Evolutionary conservation across 2,113 vertebrate genomes (phyloP), one percentile per base, ranked within the genome.

Genomic region (Ammodytes marinus): DNA sequence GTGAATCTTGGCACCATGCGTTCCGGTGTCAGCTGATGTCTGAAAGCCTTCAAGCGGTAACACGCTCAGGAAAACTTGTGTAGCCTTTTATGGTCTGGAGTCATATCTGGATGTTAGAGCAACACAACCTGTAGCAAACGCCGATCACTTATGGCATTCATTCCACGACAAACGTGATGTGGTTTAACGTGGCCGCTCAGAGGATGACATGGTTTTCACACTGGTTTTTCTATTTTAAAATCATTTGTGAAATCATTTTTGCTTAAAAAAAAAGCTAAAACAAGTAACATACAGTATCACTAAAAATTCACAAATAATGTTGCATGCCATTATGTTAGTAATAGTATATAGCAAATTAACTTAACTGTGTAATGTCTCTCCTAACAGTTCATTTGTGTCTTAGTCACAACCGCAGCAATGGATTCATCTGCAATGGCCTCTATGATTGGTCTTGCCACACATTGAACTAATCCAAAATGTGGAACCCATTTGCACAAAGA

Each of bases 141-240:
- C n/a, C 50, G 27, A 63, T 43, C 67, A 83, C 65, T 82, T 59
- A 49, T 59, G 58, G 1, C 1, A 27, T 27, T 27, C 1, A 27
- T 47, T 40, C 59, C 60, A 47, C 4, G 5, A 47, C 52, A 15
- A 86, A 40, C 46, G 53, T 87, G 76, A 79, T 85, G 83, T 75
- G 91, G 77, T 90, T 85, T 85, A 86, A 73, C 83, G 49, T 59
- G 69, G 42, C 88, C 92, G 89, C 88, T 90, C 88, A 85, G 77
- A 80, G 63, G 19, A 65, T 37, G 67, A 57, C 81, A 46, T 63
- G 17, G 2, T 13, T 60, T 74, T 46, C 63, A 27, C 27, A 27
- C 27, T 27, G 27, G 14, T 37, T n/a, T 35, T 42, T 69, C 53
- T 43, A 3, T 10, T 58, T 49, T 27, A 27, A 27, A 27, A 27